Base-by-base conservation (phyloP, 2,888 invertebrate species). In the Thecocarcelia acutangulata region DNA sequence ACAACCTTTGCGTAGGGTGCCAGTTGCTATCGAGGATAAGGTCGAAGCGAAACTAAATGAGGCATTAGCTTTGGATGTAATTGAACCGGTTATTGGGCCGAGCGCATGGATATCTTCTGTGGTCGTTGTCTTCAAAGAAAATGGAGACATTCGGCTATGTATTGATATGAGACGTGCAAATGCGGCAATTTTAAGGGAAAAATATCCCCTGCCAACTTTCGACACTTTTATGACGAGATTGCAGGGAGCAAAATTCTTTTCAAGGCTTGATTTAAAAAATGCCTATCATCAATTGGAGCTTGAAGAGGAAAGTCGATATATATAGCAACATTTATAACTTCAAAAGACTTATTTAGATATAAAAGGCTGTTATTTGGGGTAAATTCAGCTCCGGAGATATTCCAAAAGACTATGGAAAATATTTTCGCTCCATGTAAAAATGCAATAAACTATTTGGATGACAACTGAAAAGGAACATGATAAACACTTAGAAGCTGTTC, bases 331-430 rank as follows among this genome's bases (percentile, higher is more conserved):
- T 83, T 83, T 48, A 81, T 83, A n/a, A 84, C 83, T 5, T 50
- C 66, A 8, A 84, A 77, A 61, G 77, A 78, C 0, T 54, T 84
- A 56, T 87, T 85, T 66, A 69, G 88, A 33, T 90, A 87, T 58
- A 89, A 89, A 76, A 76, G 88, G 13, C 58, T 89, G 3, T 85
- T 89, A 86, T 90, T 90, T 78, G 88, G 88, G 0, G 86, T 89
- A 0, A 87, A 87, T 40, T 89, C 87, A 84, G 83, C 80, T 12
- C 78, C 79, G 40, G 81, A 84, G 74, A 84, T 83, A 13, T 83
- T 75, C 21, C 75, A 66, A 24, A 44, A 54, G 50, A 17, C 40
- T 48, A 12, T 74, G 28, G 85, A 88, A 83, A 84, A 85, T 59
- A 86, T 86, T 0, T 69, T 88, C 21, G 75, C 87, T 6, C 52